These are phyloP conservation scores for Heliornis fulica DNA, from an alignment of 2,113 vertebrate species.

Conservation along the genomic window DNA sequence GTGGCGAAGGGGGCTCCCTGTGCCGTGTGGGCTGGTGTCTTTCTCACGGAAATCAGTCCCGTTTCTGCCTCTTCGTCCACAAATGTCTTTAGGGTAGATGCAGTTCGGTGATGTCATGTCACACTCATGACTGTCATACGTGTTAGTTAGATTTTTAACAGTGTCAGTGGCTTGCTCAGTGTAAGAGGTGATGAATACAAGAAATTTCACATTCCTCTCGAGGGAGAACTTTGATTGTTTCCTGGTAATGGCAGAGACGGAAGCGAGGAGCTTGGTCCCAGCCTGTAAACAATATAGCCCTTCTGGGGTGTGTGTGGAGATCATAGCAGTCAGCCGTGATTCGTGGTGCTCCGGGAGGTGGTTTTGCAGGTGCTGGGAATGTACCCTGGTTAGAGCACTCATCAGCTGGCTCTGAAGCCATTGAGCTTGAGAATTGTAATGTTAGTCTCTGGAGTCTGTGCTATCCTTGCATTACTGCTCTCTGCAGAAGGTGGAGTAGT, in stretches of 20 bases:
- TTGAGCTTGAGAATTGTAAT: neutral
- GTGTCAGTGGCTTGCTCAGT: rapidly evolving
- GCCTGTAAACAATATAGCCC: rapidly evolving
- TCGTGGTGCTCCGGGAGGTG: neutral
- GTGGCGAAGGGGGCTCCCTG: neutral
- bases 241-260: neutral
- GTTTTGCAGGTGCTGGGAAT: neutral
- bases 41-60: neutral
- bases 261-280: neutral
- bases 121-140: neutral
- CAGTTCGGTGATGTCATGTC: neutral
- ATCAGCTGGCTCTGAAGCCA: neutral
- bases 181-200: neutral
- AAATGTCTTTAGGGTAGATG: neutral
- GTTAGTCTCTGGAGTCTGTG: rapidly evolving
- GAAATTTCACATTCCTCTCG: neutral
- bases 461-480: neutral
- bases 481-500: neutral
- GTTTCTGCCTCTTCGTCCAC: neutral
- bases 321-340: rapidly evolving
- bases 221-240: neutral
- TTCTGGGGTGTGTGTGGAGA: neutral
- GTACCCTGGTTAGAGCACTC: neutral
- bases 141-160: neutral
- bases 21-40: neutral